A percentile compares a stretch with the other conserved stretches of the same genome.
These are phyloP conservation scores for Chaetodon trifascialis DNA, from an alignment of 2,113 vertebrate genomes.

Conservation along the genomic window DNA sequence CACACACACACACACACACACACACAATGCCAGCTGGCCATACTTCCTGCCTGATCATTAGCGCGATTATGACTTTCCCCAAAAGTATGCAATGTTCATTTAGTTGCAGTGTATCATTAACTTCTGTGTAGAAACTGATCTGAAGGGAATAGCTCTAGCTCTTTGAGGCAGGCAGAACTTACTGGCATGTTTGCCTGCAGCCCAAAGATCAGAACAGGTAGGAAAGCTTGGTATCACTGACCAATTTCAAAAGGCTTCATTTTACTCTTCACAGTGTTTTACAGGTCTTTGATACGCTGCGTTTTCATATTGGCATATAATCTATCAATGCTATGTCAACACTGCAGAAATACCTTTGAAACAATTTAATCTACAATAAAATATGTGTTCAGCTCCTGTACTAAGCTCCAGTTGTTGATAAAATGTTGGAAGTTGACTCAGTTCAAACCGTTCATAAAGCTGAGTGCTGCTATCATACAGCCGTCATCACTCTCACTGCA, in stretches of 20 bases:
- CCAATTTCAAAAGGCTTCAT: neutral
- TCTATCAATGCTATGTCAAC: neutral
- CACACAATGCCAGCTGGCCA: conserved; percentile 38
- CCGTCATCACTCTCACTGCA: conserved; percentile 28
- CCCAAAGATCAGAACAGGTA: too few species aligned
- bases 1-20: neutral
- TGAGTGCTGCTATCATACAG: conserved; percentile 12
- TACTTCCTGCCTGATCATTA: conserved; percentile 61
- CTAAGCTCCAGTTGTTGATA: neutral
- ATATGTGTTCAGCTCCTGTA: neutral
- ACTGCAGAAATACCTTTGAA: neutral
- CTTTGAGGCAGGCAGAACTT: neutral
- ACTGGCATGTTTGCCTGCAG: too few species aligned
- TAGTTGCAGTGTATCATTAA: conserved; percentile 49
- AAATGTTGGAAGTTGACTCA: neutral
- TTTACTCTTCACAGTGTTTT: too few species aligned
- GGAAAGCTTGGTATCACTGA: neutral
- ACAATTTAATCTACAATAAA: too few species aligned
- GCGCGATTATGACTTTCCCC: conserved; percentile 50
- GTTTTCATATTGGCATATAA: neutral
- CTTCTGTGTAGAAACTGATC: conserved; percentile 32
- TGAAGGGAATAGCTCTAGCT: conserved; percentile 22
- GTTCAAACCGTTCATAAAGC: neutral
- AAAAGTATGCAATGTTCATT: conserved; percentile 60
- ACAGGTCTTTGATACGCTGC: neutral